Conservation (phyloP, 2,797 vertebrate genomes). For the Protonibea diacanthus region DNA sequence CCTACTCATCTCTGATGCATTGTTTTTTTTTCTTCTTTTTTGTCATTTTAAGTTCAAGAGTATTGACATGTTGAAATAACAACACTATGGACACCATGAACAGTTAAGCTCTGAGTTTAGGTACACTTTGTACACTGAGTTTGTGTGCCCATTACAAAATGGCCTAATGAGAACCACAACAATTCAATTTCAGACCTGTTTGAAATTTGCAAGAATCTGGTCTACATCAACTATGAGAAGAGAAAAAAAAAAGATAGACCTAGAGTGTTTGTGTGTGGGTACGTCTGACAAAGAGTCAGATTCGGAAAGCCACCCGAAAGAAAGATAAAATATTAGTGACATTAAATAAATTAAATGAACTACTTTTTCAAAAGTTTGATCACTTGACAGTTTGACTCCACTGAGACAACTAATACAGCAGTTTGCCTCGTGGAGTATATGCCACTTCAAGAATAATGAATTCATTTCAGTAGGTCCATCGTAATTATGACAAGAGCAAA, state of each 20-base stretch:
- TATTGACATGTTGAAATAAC: not conserved
- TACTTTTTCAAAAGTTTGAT: not conserved
- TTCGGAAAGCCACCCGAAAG: not conserved
- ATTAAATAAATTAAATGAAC: not conserved
- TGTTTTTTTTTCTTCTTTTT: not conserved
- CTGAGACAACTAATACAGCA: not conserved
- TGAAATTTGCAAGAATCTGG: slow-evolving; percentile 51
- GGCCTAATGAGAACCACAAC: slow-evolving; percentile 35
- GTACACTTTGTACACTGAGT: slow-evolving; percentile 44
- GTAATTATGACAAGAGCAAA: not conserved
- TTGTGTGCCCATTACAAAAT: slow-evolving; percentile 38
- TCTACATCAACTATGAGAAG: slow-evolving; percentile 21
- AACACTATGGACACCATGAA: not conserved
- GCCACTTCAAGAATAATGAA: too few relatives aligned
- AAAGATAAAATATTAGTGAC: not conserved
- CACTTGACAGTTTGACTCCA: not conserved
- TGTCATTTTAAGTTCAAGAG: not conserved
- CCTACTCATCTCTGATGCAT: not conserved
- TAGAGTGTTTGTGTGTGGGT: not conserved
- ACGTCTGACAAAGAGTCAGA: not conserved
- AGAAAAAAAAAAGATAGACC: not conserved
- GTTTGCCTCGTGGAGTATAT: not conserved
- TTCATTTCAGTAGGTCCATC: not conserved
- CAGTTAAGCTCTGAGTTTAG: slow-evolving; percentile 11
- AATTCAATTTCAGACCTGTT: slow-evolving; percentile 40